A percentile compares a stretch with the other conserved stretches of the same genome.
These are phyloP conservation scores for Drosophila melanosoma DNA, from an alignment of 2,888 invertebrate genomes.

Conservation along the genomic window DNA sequence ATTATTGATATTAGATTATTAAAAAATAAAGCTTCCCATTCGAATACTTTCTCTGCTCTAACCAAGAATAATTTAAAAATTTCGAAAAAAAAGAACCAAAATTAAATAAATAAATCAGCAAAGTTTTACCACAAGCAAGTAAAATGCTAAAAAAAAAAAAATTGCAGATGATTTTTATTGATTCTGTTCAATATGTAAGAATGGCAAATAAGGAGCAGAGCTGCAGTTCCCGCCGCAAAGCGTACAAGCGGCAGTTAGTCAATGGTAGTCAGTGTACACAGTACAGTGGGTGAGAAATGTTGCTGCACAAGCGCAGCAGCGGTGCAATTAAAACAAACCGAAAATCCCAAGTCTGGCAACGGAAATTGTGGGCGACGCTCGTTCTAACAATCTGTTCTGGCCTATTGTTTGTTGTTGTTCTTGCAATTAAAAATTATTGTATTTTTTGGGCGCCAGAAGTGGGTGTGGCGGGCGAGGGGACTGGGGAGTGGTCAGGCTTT, in stretches of 20 bases:
- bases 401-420: constrained; percentile 61
- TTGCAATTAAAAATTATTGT: constrained; percentile 74
- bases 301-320: constrained; percentile 15
- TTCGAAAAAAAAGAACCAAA: not conserved
- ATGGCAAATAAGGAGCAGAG: constrained; percentile 1
- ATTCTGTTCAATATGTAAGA: not conserved
- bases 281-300: constrained; percentile 64
- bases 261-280: not conserved
- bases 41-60: not conserved
- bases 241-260: constrained; percentile 30
- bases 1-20: not conserved
- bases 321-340: constrained; percentile 73
- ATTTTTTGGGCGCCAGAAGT: constrained; percentile 19
- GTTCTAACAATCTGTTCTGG: constrained; percentile 60
- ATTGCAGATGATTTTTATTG: not conserved
- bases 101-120: not conserved
- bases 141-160: not conserved
- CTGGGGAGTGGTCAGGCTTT: not conserved
- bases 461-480: no score
- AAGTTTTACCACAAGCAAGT: not conserved
- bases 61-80: not conserved
- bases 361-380: constrained; percentile 59
- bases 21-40: no score
- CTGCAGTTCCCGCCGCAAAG: constrained; percentile 40
- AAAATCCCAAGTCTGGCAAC: constrained; percentile 43